Evolutionary conservation across 2,888 invertebrate genomes (phyloP), one percentile per base, ranked within the genome.

Genomic region (Prenolepis imparis): DNA sequence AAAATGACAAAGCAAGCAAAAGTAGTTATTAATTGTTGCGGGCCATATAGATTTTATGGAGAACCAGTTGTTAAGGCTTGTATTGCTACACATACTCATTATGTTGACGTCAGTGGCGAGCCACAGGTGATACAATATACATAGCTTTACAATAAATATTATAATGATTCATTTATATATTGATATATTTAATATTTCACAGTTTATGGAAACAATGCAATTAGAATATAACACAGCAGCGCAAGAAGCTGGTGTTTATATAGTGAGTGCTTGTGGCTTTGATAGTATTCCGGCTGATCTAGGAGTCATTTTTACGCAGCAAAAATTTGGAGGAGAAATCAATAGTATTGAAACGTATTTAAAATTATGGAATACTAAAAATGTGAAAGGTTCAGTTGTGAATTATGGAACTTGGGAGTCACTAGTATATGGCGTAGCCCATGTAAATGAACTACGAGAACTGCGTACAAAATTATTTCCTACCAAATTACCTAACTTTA

Each of bases 101-200:
- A 99, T 93, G 97, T 99, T 11, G 99, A 99, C 94, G 97, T 99
- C 55, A 98, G 97, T 92, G 99, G 99, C 8, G 99, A 99, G 94
- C 98, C 99, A 0, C 96, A 97, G 95, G 97, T 97, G 92, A 24
- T 41, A 41, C 6, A 24, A 12, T 73, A 36, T 12, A 21, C 1
- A 11, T 78, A 61, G 5, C n/a, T 12, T 12, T 41, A 11, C 18
- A 3, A 36, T 6, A 4, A 32, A 57, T 11, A 48, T 12, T 12
- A 24, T n/a, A 81, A 72, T 39, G 15, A 32, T 41, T 63, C 36
- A 28, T n/a, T 66, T 48, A 32, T 18, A 21, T 28, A 11, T 66
- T 67, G 3, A 68, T 48, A 61, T 77, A 59, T 77, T 24, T 2
- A 55, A 63, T 72, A 48, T 64, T 87, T 93, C 93, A 0, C 95